Evolutionary conservation across 2,888 invertebrate species (phyloP).

Genomic region (Chouioia cunea): DNA sequence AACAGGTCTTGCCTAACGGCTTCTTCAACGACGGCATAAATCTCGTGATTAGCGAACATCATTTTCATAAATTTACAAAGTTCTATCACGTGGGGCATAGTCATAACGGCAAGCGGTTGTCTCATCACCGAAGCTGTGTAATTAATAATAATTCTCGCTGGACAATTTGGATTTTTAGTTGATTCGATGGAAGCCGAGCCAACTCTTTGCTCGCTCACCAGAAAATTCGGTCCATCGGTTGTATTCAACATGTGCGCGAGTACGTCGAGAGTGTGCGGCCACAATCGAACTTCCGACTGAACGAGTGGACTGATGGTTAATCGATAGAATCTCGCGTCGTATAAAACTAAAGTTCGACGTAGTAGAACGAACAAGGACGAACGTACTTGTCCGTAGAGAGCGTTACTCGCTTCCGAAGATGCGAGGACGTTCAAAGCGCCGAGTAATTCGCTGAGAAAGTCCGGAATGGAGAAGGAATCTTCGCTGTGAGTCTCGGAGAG

Average conservation of each 20-base stretch:
- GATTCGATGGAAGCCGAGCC: slow-evolving; percentile 52
- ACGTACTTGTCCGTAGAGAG: slow-evolving; percentile 59
- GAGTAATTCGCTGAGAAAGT: slow-evolving; percentile 57
- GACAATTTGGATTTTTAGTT: slow-evolving; percentile 52
- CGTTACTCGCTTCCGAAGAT: slow-evolving; percentile 54
- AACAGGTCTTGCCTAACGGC: slow-evolving; percentile 57
- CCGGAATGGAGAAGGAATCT: slow-evolving; percentile 53
- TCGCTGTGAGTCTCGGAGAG: slow-evolving; percentile 55
- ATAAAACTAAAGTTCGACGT: slow-evolving; percentile 54
- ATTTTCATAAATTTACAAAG: slow-evolving; percentile 59
- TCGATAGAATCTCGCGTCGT: slow-evolving; percentile 59
- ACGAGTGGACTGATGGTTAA: slow-evolving; percentile 57
- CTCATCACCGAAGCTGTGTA: slow-evolving; percentile 58
- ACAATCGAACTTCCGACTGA: slow-evolving; percentile 56
- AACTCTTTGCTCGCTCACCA: slow-evolving; percentile 55
- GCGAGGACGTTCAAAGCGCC: slow-evolving; percentile 58
- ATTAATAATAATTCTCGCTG: slow-evolving; percentile 54
- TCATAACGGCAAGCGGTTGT: slow-evolving; percentile 65
- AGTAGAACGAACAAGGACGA: slow-evolving; percentile 57
- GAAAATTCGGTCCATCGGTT: slow-evolving; percentile 58
- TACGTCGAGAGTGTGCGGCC: slow-evolving; percentile 60
- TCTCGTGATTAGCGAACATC: slow-evolving; percentile 57
- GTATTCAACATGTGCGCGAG: slow-evolving; percentile 60
- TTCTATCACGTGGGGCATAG: slow-evolving; percentile 57
- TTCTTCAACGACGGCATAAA: slow-evolving; percentile 55